Conservation (phyloP, 1,140 invertebrate genomes). For the Diachasmimorpha longicaudata region DNA sequence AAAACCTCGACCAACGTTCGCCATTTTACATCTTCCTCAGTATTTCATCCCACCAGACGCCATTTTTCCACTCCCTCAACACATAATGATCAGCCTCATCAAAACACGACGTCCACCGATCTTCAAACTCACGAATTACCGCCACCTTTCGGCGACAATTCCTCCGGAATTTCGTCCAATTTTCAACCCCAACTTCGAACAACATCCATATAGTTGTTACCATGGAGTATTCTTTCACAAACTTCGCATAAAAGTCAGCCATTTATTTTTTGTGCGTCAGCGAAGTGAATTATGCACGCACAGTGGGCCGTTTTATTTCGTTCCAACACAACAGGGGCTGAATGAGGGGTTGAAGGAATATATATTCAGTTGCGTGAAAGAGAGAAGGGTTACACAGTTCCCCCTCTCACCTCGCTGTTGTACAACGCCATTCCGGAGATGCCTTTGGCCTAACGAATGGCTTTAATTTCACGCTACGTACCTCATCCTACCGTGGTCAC, state of each 20-base stretch:
- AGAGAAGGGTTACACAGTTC: neutral
- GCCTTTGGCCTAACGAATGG: slow-evolving; percentile 40
- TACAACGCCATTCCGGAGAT: slow-evolving; percentile 25
- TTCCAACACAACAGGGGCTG: neutral
- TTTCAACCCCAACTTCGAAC: neutral
- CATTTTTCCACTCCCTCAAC: too few relatives aligned
- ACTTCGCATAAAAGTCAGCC: neutral
- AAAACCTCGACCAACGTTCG: too few relatives aligned
- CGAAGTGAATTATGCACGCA: slow-evolving; percentile 29
- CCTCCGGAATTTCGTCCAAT: neutral
- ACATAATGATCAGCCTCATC: too few relatives aligned
- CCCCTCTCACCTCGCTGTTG: slow-evolving; percentile 12
- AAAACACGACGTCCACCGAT: too few relatives aligned
- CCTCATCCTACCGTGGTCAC: slow-evolving; percentile 24
- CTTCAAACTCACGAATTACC: too few relatives aligned
- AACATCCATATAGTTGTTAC: neutral
- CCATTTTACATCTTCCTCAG: too few relatives aligned
- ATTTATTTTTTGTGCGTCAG: slow-evolving; percentile 16
- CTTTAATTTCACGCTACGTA: slow-evolving; percentile 43
- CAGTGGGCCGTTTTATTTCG: slow-evolving; percentile 13
- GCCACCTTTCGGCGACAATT: too few relatives aligned
- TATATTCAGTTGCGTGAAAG: neutral
- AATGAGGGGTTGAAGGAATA: neutral
- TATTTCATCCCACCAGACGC: too few relatives aligned
- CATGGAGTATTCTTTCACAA: neutral